phyloP scores from a whole-genome alignment of 2,888 invertebrate species.

The Zygaena filipendulae region DNA sequence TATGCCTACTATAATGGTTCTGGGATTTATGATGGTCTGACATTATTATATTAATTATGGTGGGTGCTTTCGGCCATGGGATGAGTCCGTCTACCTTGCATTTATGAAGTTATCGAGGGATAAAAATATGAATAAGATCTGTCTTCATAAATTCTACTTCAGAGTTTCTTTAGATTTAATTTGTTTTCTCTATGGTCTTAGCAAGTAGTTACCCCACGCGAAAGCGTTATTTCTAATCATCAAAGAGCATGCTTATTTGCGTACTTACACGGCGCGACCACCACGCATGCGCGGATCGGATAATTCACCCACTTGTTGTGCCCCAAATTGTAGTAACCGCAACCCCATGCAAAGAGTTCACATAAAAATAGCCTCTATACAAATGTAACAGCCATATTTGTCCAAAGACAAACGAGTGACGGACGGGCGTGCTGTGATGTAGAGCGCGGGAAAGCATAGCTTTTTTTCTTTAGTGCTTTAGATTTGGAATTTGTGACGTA shows the following conservation, averaged over 20 bases:
- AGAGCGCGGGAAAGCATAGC: conserved; percentile 25
- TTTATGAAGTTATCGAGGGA: too few species aligned
- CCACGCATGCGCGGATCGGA: conserved; percentile 61
- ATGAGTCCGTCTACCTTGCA: too few species aligned
- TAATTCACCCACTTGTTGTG: conserved; percentile 57
- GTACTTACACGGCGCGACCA: conserved; percentile 42
- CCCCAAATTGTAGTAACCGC: conserved; percentile 49
- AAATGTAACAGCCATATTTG: conserved; percentile 33
- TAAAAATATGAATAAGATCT: too few species aligned
- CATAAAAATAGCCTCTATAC: conserved; percentile 44
- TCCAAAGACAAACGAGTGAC: conserved; percentile 42
- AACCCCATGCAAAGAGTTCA: conserved; percentile 58
- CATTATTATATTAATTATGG: too few species aligned
- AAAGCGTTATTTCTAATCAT: too few species aligned
- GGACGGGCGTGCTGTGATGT: conserved; percentile 37
- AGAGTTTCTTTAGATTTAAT: too few species aligned
- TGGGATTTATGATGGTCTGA: too few species aligned
- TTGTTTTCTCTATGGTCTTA: too few species aligned
- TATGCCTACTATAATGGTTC: too few species aligned
- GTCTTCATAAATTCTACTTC: too few species aligned
- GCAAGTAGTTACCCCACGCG: too few species aligned
- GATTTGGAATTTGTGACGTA: conserved; percentile 6
- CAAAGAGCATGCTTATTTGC: conserved; percentile 51
- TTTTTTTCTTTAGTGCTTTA: conserved; percentile 17
- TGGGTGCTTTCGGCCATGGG: too few species aligned